Evolutionary conservation across 2,888 invertebrate species (phyloP).

Genomic region (Heliothis peltigera): DNA sequence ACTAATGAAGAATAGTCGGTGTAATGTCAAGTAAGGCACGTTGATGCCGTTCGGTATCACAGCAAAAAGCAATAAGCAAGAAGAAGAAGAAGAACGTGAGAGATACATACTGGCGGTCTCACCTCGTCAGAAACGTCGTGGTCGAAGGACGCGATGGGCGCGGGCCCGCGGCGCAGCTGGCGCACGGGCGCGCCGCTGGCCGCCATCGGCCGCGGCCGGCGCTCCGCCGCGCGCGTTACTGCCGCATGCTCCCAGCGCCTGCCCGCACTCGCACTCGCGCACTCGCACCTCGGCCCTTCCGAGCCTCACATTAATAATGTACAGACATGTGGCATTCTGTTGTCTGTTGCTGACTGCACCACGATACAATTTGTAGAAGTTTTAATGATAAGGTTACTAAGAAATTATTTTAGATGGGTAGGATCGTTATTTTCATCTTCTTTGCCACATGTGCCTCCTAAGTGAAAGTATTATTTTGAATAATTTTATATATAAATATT

Average conservation of each 20-base stretch:
- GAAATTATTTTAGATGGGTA: not conserved
- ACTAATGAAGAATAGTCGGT: too few species aligned
- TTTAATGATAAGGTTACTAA: not conserved
- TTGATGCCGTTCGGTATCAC: not conserved
- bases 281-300: not conserved
- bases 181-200: constrained; percentile 74
- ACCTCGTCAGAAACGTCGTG: constrained; percentile 95
- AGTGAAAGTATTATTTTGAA: not conserved
- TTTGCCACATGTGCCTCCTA: not conserved
- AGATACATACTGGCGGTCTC: constrained; percentile 89
- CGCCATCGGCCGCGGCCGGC: constrained; percentile 64
- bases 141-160: constrained; percentile 98
- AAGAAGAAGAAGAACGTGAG: constrained; percentile 70
- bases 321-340: not conserved
- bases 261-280: not conserved
- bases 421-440: not conserved
- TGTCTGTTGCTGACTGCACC: not conserved
- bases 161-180: constrained; percentile 96
- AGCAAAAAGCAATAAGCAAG: constrained; percentile 63
- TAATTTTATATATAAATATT: too few species aligned
- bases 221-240: constrained; percentile 28
- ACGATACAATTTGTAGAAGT: not conserved
- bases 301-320: constrained; percentile 12
- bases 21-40: too few species aligned
- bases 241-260: constrained; percentile 22